phyloP scores from a whole-genome alignment of 2,113 vertebrate species.

The Ornithorhynchus anatinus region DNA sequence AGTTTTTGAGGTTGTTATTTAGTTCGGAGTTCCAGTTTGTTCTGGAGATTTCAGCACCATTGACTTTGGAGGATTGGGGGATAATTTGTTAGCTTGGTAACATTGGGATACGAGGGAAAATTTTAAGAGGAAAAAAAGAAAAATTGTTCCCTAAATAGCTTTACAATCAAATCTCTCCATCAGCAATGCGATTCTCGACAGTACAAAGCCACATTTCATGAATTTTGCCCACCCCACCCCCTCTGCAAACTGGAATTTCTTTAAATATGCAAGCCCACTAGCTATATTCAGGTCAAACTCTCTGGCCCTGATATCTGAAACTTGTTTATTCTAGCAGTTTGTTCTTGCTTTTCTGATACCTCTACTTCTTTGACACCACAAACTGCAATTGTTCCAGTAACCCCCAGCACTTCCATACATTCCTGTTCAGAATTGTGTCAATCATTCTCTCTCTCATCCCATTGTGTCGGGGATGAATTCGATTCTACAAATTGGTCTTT shows the following conservation, averaged over 20 bases:
- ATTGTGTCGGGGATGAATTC: no score
- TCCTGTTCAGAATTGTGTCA: not conserved
- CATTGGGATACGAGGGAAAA: not conserved
- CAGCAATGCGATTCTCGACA: conserved; percentile 49
- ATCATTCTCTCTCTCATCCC: no score
- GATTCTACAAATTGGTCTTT: no score
- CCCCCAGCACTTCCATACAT: accelerated
- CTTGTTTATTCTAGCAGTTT: not conserved
- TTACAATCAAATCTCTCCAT: not conserved
- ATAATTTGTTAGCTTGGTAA: conserved; percentile 40
- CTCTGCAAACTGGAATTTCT: no score
- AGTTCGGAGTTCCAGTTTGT: not conserved
- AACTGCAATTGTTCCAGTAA: not conserved
- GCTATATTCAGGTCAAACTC: not conserved
- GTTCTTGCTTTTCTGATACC: not conserved
- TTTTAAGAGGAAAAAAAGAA: not conserved
- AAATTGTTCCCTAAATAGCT: conserved; percentile 5
- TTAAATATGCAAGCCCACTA: not conserved
- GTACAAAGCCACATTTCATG: conserved; percentile 3
- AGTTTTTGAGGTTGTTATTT: conserved; percentile 23
- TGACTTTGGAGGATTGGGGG: conserved; percentile 22
- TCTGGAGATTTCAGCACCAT: not conserved
- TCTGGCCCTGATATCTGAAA: not conserved
- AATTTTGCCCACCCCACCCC: conserved; percentile 27
- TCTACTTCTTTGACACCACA: not conserved